Evolutionary conservation across 1,140 invertebrate species (phyloP), one percentile per base, ranked within the genome.

Genomic region (Drosophila varians): DNA sequence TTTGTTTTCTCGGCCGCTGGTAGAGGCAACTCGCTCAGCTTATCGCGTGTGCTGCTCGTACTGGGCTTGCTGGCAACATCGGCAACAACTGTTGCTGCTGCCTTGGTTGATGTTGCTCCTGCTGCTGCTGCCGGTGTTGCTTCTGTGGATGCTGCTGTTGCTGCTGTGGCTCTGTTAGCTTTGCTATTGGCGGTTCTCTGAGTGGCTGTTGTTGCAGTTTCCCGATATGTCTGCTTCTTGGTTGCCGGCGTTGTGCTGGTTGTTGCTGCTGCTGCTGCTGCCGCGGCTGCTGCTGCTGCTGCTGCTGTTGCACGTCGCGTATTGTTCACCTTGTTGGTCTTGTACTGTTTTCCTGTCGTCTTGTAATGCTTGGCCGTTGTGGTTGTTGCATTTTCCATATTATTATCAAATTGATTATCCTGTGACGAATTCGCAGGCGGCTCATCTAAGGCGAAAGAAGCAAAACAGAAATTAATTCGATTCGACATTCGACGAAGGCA

Each of bases 301-400:
- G 76, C 56, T 64, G 77, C 66, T 51, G 72, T 80, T 54, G 77
- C 82, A 74, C 82, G 73, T 71, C 82, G 57, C 36, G 83, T 80
- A 52, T 60, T 74, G 48, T 86, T 66, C 43, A 86, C 77, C 69
- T 87, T 84, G 47, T 80, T 74, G 55, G 51, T 83, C 42, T 83
- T 83, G 51, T 79, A 79, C 61, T 74, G 77, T 74, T 77, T 77
- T 45, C 57, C 66, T 40, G 77, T 51, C 31, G 55, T 77, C 23
- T 87, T 84, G 52, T 84, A 80, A 65, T 87, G 82, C 60, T 87
- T 86, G 49, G 80, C 68, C 43, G 78, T 64, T 53, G 77, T 71
- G 70, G 82, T 77, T 52, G 70, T 74, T 77, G 83, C 89, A 89
- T 75, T 88, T 87, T 90, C 89, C 89, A 90, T 90, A 89, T 73